Base-by-base conservation (phyloP, 2,113 vertebrate genomes). In the Clarias gariepinus region DNA sequence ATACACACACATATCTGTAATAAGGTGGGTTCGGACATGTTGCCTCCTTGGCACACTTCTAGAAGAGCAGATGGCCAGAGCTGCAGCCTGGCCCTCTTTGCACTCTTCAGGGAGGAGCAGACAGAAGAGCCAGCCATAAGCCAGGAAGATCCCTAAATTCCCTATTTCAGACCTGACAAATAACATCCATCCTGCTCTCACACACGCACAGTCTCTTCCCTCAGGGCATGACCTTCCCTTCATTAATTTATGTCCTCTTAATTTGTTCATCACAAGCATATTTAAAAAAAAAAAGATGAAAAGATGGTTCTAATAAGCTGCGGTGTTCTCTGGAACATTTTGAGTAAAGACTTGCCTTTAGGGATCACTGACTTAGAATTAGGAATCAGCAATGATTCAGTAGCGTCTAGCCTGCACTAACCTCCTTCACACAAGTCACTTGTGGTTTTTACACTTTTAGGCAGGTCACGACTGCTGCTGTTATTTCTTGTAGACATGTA, bases 11-110 rank as follows among this genome's bases (percentile, higher is more conserved):
- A 30, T 33, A 16, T 33, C 60, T 36, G 53, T 82, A 28, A 81
- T 84, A 68, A 87, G 76, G 61, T 64, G 81, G 83, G 84, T 83
- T 87, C 79, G 87, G 68, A 60, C 87, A 68, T 88, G 69, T 78
- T 83, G 87, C 82, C 81, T 81, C 55, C 68, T 86, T 93, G 93
- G 93, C 93, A 91, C 61, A 41, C 30, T 77, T 86, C 63, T 30
- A 78, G 80, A 78, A 68, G 90, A 92, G 92, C 94, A 94, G 93
- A 94, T 93, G 94, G 94, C 88, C 85, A 81, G 91, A 63, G 90
- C 91, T 87, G 90, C 89, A 90, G 81, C 90, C 78, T 21, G 80
- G 90, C 87, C 91, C 91, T 89, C 85, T 88, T 63, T 84, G 86
- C 88, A 88, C 58, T 89, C 84, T 85, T 78, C 28, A 82, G 87